A percentile compares a stretch with the other conserved stretches of the same genome.
These are phyloP conservation scores for Xanthia icteritia DNA, from an alignment of 2,888 invertebrate genomes.

Conservation along the genomic window DNA sequence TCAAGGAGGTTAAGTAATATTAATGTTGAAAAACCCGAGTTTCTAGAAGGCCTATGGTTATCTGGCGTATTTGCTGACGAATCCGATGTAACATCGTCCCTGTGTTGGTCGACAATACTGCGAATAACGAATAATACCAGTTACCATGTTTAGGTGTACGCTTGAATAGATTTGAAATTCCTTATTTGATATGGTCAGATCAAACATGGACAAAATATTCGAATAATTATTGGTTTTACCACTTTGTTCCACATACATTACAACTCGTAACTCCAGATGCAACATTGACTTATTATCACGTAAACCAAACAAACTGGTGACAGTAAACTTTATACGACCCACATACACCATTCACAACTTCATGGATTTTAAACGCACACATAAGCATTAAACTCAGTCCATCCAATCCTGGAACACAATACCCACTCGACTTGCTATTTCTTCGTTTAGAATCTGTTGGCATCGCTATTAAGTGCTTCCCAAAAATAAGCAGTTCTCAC, in stretches of 20 bases:
- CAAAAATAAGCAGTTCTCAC: conserved; percentile 63
- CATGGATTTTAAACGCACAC: conserved; percentile 32
- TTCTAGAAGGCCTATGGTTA: neutral
- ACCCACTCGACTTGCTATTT: conserved; percentile 50
- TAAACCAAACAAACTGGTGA: neutral
- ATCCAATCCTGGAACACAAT: conserved; percentile 52
- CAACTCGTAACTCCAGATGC: neutral
- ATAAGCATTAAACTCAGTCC: conserved; percentile 8
- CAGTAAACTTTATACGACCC: conserved; percentile 9
- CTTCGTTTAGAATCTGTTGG: conserved; percentile 56
- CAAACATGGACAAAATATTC: neutral
- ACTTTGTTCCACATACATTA: too few relatives aligned
- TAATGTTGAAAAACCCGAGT: neutral
- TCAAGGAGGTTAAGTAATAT: neutral
- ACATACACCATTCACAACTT: neutral
- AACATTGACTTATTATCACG: conserved; percentile 26
- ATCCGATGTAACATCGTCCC: neutral
- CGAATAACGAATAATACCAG: too few relatives aligned
- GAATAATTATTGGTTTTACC: neutral
- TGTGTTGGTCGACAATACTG: neutral
- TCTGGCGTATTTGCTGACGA: neutral
- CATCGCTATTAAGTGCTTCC: conserved; percentile 54
- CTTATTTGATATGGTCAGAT: neutral
- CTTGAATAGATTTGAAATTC: neutral
- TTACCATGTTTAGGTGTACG: neutral